These are phyloP conservation scores for Aquatica leii DNA, from an alignment of 2,888 invertebrate genomes.

Conservation along the genomic window DNA sequence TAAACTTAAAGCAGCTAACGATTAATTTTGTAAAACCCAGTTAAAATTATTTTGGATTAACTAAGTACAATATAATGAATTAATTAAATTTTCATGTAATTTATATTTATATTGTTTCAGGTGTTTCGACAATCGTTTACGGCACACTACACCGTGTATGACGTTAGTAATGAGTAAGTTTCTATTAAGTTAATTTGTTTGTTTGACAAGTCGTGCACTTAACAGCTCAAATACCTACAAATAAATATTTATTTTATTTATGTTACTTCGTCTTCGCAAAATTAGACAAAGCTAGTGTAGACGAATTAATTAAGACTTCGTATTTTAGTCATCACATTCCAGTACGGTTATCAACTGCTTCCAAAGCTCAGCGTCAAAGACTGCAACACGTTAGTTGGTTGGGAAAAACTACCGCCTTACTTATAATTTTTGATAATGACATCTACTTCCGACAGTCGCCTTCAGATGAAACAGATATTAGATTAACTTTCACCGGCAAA, in stretches of 20 bases:
- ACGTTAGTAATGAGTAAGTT: slow-evolving; percentile 89
- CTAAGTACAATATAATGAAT: too few species aligned
- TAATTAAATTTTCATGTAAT: too few species aligned
- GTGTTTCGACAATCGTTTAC: slow-evolving; percentile 87
- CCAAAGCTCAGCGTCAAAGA: slow-evolving; percentile 73
- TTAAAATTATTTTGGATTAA: too few species aligned
- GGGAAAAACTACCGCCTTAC: slow-evolving; percentile 77
- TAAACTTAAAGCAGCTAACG: too few species aligned
- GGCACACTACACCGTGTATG: slow-evolving; percentile 90
- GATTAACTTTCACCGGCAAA: slow-evolving; percentile 78
- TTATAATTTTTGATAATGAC: slow-evolving; percentile 88
- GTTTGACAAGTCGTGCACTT: too few species aligned
- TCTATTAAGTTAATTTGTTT: slow-evolving; percentile 27
- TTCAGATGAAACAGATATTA: slow-evolving; percentile 71
- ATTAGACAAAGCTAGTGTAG: not conserved
- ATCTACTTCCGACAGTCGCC: slow-evolving; percentile 83
- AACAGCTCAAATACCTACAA: too few species aligned
- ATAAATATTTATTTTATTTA: not conserved
- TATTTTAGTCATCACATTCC: slow-evolving; percentile 80
- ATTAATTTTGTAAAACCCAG: too few species aligned
- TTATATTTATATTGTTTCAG: too few species aligned
- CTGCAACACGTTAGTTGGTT: slow-evolving; percentile 88
- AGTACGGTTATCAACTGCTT: slow-evolving; percentile 79
- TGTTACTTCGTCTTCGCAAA: too few species aligned
- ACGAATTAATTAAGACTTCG: not conserved